Percentiles rank a stretch among this genome's conserved stretches.
Conservation (phyloP, 2,797 vertebrate species). For the Ptychadena robeensis region DNA sequence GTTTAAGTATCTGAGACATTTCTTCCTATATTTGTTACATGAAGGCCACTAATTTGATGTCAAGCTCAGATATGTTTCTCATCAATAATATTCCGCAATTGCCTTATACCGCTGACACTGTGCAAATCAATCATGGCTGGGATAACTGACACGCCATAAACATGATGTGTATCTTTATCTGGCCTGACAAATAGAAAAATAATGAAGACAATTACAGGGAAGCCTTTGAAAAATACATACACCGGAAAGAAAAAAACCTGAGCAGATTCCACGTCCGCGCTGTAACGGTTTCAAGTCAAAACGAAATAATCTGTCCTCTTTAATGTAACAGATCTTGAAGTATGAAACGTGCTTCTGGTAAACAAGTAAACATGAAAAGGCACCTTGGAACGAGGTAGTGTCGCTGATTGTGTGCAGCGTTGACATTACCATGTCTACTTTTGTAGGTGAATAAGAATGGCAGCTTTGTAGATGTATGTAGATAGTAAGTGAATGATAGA, state of each 20-base stretch:
- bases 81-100: constrained; percentile 83
- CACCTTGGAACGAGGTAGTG: not conserved
- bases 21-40: constrained; percentile 71
- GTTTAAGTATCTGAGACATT: constrained; percentile 73
- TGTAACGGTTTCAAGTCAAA: constrained; percentile 39
- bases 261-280: constrained; percentile 20
- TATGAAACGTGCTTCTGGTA: not conserved
- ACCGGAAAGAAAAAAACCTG: constrained; percentile 7
- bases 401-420: not conserved
- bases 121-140: constrained; percentile 70
- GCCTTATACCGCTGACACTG: constrained; percentile 70
- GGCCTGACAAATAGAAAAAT: constrained; percentile 62
- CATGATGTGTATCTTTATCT: constrained; percentile 62
- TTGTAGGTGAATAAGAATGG: not conserved
- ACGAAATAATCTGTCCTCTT: constrained; percentile 36
- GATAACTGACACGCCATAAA: constrained; percentile 62
- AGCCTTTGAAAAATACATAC: constrained; percentile 27
- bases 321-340: constrained; percentile 3
- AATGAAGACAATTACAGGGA: constrained; percentile 60
- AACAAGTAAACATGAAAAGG: not conserved
- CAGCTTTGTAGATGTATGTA: not conserved
- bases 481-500: not conserved
- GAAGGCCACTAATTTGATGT: constrained; percentile 76
- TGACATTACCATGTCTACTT: not conserved
- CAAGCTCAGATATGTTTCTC: constrained; percentile 74